Conservation (phyloP, 92 coral and sea anemone species). For the Paramuricea clavata region DNA sequence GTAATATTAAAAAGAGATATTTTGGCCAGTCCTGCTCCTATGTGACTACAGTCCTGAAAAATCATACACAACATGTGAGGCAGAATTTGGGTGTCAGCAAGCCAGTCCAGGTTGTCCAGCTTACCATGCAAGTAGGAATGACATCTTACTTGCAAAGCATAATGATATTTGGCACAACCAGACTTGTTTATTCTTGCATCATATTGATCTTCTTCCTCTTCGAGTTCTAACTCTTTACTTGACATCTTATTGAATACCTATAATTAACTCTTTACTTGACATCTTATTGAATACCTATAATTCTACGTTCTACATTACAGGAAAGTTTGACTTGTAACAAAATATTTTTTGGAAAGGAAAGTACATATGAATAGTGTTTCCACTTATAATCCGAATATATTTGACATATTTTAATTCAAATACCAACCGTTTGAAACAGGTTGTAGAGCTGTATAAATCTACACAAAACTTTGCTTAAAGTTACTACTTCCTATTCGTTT, state of each 20-base stretch:
- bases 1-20: no score
- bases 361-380: background rate
- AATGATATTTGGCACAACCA: conserved; percentile 94
- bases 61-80: no score
- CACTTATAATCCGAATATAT: no score
- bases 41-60: no score
- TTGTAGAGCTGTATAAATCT: no score
- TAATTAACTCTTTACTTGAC: conserved; percentile 2
- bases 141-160: conserved; percentile 83
- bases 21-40: no score
- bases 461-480: no score
- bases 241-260: background rate
- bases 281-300: background rate
- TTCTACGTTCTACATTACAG: background rate
- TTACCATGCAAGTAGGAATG: background rate
- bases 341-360: background rate
- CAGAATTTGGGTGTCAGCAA: no score
- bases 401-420: no score
- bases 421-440: no score
- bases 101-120: background rate
- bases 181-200: conserved; percentile 88
- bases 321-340: background rate
- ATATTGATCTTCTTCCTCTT: conserved; percentile 93
- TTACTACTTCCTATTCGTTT: no score
- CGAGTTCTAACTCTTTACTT: conserved; percentile 51